These are phyloP conservation scores for Xenopus tropicalis DNA, from an alignment of 2,113 vertebrate genomes.

Conservation along the genomic window DNA sequence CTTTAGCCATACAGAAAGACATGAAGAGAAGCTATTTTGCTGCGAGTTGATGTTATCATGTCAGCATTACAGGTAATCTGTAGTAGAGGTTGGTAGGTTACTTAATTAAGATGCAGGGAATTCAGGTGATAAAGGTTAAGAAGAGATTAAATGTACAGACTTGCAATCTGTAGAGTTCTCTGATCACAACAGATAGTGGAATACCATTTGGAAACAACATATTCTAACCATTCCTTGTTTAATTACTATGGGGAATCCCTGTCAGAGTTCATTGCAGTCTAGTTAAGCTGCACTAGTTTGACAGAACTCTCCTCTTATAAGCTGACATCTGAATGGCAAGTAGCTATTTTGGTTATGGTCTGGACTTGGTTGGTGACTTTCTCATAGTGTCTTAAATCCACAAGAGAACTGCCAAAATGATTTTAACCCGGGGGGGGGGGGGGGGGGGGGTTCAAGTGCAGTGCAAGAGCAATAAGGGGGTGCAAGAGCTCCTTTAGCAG, in stretches of 20 bases:
- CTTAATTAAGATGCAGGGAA: conserved; percentile 27
- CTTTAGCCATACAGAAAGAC: not conserved
- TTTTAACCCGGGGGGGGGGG: too few species aligned
- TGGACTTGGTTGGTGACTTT: too few species aligned
- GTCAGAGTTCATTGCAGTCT: conserved; percentile 27
- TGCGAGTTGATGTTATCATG: conserved; percentile 12
- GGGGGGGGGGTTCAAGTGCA: too few species aligned
- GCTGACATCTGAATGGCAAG: too few species aligned
- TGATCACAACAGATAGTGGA: too few species aligned
- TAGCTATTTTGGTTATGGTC: too few species aligned
- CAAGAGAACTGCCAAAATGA: too few species aligned
- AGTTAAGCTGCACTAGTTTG: not conserved
- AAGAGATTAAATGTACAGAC: conserved; percentile 17
- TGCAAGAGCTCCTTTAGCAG: too few species aligned
- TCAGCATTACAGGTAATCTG: conserved; percentile 26
- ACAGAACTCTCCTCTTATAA: too few species aligned
- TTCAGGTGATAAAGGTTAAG: conserved; percentile 27
- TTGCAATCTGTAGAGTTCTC: conserved; percentile 8
- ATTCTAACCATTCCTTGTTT: conserved; percentile 23
- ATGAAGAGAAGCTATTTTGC: not conserved
- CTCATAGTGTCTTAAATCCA: too few species aligned
- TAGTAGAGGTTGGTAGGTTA: conserved; percentile 12
- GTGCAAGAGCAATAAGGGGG: too few species aligned
- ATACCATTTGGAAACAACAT: not conserved
- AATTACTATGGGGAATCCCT: conserved; percentile 1